These are phyloP conservation scores for Ptiloglossa arizonensis DNA, from an alignment of 1,140 invertebrate genomes.

Conservation along the genomic window DNA sequence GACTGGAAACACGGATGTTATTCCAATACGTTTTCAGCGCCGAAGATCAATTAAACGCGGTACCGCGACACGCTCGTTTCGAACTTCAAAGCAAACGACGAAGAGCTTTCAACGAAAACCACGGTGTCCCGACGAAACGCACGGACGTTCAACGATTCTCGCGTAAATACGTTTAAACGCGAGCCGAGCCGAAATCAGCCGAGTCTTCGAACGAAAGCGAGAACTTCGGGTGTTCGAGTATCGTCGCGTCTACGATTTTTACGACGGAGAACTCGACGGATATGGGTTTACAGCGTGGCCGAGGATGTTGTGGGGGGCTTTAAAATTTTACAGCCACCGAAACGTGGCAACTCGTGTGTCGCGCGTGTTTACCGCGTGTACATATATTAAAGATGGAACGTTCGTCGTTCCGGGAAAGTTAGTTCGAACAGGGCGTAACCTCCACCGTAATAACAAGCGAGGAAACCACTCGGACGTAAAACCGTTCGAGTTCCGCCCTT, in stretches of 20 bases:
- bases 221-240: neutral
- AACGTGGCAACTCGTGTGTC: neutral
- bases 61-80: neutral
- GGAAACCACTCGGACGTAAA: neutral
- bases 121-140: too few relatives aligned
- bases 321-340: conserved; percentile 27
- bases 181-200: too few relatives aligned
- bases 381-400: neutral
- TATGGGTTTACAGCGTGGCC: neutral
- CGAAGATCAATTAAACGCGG: conserved; percentile 21
- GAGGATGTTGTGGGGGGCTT: too few relatives aligned
- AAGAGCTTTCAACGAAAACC: neutral
- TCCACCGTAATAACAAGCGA: neutral
- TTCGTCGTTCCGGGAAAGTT: neutral
- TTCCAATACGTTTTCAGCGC: conserved; percentile 39
- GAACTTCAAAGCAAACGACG: neutral
- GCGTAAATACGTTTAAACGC: too few relatives aligned
- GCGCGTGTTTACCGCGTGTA: neutral
- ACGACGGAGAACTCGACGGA: neutral
- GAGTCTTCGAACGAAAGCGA: too few relatives aligned
- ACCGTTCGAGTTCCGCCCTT: neutral
- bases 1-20: conserved; percentile 51
- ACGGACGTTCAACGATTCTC: neutral
- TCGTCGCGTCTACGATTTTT: neutral
- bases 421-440: neutral